Evolutionary conservation across 1,140 invertebrate species (phyloP).

Genomic region (Drosophila nigromelanica): DNA sequence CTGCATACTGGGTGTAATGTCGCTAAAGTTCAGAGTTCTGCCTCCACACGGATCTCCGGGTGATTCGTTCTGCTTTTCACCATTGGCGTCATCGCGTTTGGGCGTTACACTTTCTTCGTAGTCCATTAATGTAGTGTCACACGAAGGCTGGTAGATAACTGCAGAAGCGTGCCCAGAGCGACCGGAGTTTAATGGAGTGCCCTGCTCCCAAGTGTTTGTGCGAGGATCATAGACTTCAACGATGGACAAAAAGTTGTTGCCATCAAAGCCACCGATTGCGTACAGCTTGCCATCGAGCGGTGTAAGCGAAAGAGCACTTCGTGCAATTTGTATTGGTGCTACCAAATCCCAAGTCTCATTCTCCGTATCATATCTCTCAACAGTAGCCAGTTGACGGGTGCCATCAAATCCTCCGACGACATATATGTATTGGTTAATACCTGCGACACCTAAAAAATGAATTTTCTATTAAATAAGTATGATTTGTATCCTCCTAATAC

Average conservation of each 20-base stretch:
- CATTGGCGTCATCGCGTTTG: conserved; percentile 42
- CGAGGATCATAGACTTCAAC: conserved; percentile 94
- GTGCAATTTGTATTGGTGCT: conserved; percentile 88
- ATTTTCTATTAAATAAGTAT: not conserved
- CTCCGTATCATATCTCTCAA: conserved; percentile 93
- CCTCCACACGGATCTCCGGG: conserved; percentile 30
- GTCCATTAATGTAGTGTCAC: conserved; percentile 85
- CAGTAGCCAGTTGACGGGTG: conserved; percentile 89
- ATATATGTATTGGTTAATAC: conserved; percentile 92
- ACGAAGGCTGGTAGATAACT: conserved; percentile 90
- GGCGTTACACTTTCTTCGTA: conserved; percentile 69
- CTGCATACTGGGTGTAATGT: conserved; percentile 56
- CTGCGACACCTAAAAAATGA: conserved; percentile 87
- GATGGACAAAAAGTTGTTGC: conserved; percentile 90
- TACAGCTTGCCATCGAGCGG: conserved; percentile 92
- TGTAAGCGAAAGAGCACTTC: conserved; percentile 92
- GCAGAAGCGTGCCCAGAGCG: conserved; percentile 95
- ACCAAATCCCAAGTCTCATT: conserved; percentile 89
- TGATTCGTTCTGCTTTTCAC: conserved; percentile 8
- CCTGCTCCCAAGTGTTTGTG: conserved; percentile 90
- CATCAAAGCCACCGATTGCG: conserved; percentile 95
- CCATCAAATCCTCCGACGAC: conserved; percentile 95
- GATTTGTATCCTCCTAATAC: too few species aligned
- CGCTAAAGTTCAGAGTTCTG: conserved; percentile 34
- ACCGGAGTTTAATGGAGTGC: conserved; percentile 91